Evolutionary conservation across 1,140 invertebrate genomes (phyloP).

Genomic region (Ips nitidus): DNA sequence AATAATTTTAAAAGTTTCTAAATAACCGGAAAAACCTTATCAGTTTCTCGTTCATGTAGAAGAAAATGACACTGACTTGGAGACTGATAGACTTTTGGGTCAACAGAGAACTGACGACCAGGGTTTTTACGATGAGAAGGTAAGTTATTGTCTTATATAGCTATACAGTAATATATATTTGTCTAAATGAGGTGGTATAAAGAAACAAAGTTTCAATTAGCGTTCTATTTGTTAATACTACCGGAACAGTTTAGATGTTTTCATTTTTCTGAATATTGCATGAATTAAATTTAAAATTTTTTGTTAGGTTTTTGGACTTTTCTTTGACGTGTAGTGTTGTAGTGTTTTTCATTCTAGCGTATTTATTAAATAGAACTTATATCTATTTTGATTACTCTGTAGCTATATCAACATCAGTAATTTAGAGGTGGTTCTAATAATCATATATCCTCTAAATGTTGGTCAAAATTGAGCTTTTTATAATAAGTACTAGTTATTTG

Average conservation of each 20-base stretch:
- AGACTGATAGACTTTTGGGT: conserved; percentile 85
- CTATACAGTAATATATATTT: neutral
- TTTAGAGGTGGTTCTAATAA: no score
- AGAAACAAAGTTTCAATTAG: neutral
- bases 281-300: no score
- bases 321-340: no score
- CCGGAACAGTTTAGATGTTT: conserved; percentile 1
- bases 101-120: conserved; percentile 88
- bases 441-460: no score
- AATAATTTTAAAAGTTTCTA: conserved; percentile 32
- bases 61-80: conserved; percentile 84
- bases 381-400: no score
- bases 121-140: conserved; percentile 88
- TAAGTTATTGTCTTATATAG: conserved; percentile 38
- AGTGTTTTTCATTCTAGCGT: no score
- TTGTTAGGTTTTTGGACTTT: no score
- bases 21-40: conserved; percentile 36
- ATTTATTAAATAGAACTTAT: no score
- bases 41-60: conserved; percentile 55
- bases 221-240: neutral
- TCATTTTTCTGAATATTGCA: no score
- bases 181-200: neutral
- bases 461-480: no score
- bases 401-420: no score
- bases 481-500: no score